phyloP scores from a whole-genome alignment of 2,797 vertebrate genomes.

The Melanotaenia nigrans region DNA sequence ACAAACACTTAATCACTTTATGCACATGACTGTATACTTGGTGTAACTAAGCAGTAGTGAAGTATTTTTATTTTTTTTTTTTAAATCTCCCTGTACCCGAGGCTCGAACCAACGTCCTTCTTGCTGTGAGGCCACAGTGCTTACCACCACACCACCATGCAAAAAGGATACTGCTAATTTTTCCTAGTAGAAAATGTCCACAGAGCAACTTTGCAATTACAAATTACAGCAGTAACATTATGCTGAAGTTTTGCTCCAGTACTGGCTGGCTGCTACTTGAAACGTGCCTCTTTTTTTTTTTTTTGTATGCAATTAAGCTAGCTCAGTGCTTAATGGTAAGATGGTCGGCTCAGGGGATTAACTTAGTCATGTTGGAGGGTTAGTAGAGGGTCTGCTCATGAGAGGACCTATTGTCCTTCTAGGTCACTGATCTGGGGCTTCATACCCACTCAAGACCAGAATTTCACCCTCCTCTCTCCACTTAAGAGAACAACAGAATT shows the following conservation, averaged over 20 bases:
- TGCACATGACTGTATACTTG: neutral
- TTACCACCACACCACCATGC: no score
- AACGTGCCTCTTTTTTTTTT: conserved; percentile 66
- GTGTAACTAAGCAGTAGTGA: neutral
- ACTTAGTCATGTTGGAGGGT: conserved; percentile 77
- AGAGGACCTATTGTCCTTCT: conserved; percentile 71
- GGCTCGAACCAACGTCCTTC: no score
- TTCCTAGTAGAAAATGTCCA: conserved; percentile 31
- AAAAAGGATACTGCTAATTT: neutral
- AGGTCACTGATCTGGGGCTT: conserved; percentile 77
- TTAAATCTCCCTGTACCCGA: neutral
- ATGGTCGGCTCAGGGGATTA: conserved; percentile 76
- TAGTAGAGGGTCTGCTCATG: conserved; percentile 70
- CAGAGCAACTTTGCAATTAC: conserved; percentile 45
- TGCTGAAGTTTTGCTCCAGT: conserved; percentile 42
- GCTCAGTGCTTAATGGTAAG: conserved; percentile 69
- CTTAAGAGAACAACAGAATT: conserved; percentile 80
- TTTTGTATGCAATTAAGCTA: conserved; percentile 60
- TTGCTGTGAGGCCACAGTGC: no score
- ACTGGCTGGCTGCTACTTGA: conserved; percentile 62
- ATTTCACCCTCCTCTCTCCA: conserved; percentile 79
- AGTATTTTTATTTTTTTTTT: neutral
- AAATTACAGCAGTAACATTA: conserved; percentile 51
- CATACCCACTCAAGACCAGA: conserved; percentile 76
- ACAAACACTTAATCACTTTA: neutral